These are phyloP conservation scores for Brachyhypopomus gauderio DNA, from an alignment of 2,113 vertebrate species.

Conservation along the genomic window DNA sequence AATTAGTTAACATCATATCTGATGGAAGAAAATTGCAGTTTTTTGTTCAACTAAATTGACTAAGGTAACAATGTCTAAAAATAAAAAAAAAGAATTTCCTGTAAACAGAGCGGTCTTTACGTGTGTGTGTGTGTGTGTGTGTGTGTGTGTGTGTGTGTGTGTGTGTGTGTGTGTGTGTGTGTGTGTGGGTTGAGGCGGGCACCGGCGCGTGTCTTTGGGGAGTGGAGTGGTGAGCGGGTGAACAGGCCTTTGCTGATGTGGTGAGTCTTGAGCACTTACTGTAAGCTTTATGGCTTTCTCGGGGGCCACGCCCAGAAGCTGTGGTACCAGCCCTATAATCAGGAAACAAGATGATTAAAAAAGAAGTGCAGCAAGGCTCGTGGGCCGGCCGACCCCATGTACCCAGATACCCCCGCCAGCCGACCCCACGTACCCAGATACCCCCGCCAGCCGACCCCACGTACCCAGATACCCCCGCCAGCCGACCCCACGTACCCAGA, in stretches of 20 bases:
- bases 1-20: no score
- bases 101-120: neutral
- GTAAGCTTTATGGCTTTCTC: conserved; percentile 95
- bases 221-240: conserved; percentile 50
- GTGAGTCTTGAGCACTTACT: conserved; percentile 79
- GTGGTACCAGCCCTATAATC: conserved; percentile 90
- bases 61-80: no score
- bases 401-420: conserved; percentile 71
- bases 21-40: neutral
- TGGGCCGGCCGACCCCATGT: conserved; percentile 62
- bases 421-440: no score
- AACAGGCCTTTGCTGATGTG: conserved; percentile 51
- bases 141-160: neutral
- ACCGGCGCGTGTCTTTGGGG: conserved; percentile 36
- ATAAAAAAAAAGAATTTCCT: neutral
- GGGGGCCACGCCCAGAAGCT: conserved; percentile 94
- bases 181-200: conserved; percentile 10
- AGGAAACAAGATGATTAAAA: conserved; percentile 75
- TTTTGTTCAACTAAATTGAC: neutral
- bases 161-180: conserved; percentile 19
- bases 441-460: conserved; percentile 57
- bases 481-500: no score
- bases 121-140: neutral
- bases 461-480: conserved; percentile 71
- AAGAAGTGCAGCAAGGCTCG: conserved; percentile 63